A percentile compares a stretch with the other conserved stretches of the same genome.
Conservation (phyloP, 2,113 vertebrate genomes). For the Bubo scandiacus region DNA sequence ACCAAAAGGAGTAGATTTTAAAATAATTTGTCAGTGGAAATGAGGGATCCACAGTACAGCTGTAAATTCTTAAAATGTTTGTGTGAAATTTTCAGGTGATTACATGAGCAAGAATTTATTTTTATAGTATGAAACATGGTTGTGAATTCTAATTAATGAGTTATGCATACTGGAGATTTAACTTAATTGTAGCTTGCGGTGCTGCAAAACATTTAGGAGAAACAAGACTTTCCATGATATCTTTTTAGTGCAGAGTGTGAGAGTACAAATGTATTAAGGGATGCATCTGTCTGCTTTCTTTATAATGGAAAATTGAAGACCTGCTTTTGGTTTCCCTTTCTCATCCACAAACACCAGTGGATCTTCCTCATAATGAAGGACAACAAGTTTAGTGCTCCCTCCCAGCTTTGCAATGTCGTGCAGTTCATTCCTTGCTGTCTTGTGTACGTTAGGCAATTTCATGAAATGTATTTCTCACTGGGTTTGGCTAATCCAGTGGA, state of each 20-base stretch:
- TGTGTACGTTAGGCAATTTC: neutral
- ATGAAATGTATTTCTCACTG: neutral
- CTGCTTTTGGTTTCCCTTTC: neutral
- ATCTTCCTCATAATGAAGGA: neutral
- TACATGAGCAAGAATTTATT: neutral
- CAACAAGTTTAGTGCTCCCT: neutral
- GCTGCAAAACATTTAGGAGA: neutral
- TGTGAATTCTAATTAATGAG: neutral
- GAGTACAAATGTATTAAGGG: neutral
- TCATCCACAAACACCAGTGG: neutral
- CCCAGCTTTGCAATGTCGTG: neutral
- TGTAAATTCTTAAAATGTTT: neutral
- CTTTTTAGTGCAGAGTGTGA: neutral
- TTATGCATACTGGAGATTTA: neutral
- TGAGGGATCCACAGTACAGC: accelerated
- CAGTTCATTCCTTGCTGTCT: neutral
- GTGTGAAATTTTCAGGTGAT: neutral
- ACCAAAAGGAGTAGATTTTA: neutral
- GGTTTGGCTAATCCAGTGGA: neutral
- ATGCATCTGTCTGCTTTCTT: neutral
- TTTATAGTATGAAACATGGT: neutral
- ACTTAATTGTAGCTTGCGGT: neutral
- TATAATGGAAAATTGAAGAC: neutral
- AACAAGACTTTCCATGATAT: neutral
- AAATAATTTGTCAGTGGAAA: neutral